Evolutionary conservation across 2,797 vertebrate genomes (phyloP), one percentile per base, ranked within the genome.

Genomic region (Characodon lateralis): DNA sequence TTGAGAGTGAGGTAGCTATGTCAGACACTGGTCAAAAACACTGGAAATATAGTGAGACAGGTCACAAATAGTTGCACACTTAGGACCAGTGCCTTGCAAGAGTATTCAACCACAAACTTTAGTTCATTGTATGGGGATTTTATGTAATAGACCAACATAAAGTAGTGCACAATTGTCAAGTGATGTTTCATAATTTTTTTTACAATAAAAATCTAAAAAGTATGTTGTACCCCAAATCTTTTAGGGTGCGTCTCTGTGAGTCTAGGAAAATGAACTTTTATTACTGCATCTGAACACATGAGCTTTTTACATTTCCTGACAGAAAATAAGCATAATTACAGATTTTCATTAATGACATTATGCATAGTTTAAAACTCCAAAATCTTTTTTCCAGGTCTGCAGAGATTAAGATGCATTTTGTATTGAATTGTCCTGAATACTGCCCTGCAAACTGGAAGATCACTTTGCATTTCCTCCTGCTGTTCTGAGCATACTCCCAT

Each of bases 401-500:
- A 35, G 1, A 3, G 16, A 35, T 63, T 1, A 14, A 35, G 2
- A 35, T 7, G 6, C 2, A 63, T 20, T 20, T 63, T 63, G 28
- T 3, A 13, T 9, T 69, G 41, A 69, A 26, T 69, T 70, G 66
- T 69, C 43, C 24, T 46, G 8, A n/a, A 35, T 35, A 20, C 61
- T 35, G 59, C 28, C 59, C 28, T 63, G 28, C 28, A 0, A 0
- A 63, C 14, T 35, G 31, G 18, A 63, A 35, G 61, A 26, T 35
- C 31, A 1, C 59, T 63, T 58, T 72, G 26, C 72, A 68, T 48
- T 71, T 71, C 55, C 26, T 76, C 51, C 35, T 39, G 76, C 78
- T 70, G 71, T 9, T 75, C 73, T 77, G 68, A 72, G 61, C 66
- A 74, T 31, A 51, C 68, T 76, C 80, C 31, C 22, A 68, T 77